Conservation (phyloP, 2,113 vertebrate species). For the Syngnathus floridae region DNA sequence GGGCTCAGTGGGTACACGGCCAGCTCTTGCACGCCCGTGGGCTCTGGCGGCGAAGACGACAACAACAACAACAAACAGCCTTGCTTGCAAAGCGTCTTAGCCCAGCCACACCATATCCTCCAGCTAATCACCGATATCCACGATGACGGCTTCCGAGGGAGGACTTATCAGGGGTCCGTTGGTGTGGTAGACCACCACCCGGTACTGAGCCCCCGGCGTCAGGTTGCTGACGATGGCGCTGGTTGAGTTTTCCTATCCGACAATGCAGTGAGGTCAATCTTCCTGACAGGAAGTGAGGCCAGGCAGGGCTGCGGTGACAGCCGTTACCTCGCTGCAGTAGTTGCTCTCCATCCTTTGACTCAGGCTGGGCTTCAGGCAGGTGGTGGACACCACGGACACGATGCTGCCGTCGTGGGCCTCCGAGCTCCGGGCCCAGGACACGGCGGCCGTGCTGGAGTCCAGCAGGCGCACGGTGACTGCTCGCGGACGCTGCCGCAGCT, state of each 20-base stretch:
- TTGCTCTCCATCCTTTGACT: conserved; percentile 87
- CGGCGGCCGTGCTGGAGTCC: conserved; percentile 79
- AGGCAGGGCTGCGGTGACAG: too few relatives aligned
- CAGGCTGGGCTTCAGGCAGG: conserved; percentile 83
- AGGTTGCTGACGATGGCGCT: conserved; percentile 83
- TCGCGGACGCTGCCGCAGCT: conserved; percentile 80
- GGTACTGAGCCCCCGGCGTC: conserved; percentile 90
- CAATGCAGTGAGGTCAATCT: not conserved
- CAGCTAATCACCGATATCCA: conserved; percentile 81
- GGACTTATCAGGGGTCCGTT: conserved; percentile 88
- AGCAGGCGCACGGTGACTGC: conserved; percentile 75
- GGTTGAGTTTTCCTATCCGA: conserved; percentile 82
- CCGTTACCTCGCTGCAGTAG: conserved; percentile 82
- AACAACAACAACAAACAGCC: too few relatives aligned
- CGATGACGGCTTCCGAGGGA: conserved; percentile 86
- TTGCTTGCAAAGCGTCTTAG: not conserved
- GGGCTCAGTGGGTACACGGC: conserved; percentile 86
- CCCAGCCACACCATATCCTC: not conserved
- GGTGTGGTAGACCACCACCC: conserved; percentile 82
- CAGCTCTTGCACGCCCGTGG: conserved; percentile 86
- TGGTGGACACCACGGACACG: conserved; percentile 85
- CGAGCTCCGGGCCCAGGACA: conserved; percentile 76
- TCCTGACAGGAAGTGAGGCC: not conserved
- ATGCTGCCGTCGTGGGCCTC: conserved; percentile 76
- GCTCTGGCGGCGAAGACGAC: conserved; percentile 65